These are phyloP conservation scores for Drosophila crucigera DNA, from an alignment of 2,888 invertebrate genomes.

Conservation along the genomic window DNA sequence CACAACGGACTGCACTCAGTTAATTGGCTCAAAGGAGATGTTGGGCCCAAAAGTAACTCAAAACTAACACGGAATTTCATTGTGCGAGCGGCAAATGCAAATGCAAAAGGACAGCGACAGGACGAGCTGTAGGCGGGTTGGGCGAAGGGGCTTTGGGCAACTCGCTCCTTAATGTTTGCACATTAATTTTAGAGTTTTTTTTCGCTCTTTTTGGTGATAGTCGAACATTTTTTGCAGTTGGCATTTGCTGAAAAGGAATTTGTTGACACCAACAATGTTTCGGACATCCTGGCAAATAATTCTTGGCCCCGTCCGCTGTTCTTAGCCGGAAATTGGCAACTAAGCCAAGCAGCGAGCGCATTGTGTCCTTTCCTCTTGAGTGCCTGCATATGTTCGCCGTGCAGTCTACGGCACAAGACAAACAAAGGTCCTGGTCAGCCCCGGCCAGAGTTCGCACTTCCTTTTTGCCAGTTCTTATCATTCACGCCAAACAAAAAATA, in stretches of 20 bases:
- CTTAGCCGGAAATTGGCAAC: slow-evolving; percentile 81
- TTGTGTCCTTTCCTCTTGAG: slow-evolving; percentile 82
- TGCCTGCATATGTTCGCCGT: slow-evolving; percentile 77
- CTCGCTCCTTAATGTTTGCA: slow-evolving; percentile 53
- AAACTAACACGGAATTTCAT: slow-evolving; percentile 76
- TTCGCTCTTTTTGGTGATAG: slow-evolving; percentile 36
- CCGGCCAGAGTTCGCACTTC: slow-evolving; percentile 60
- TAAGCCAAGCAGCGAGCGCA: slow-evolving; percentile 65
- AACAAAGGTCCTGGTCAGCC: slow-evolving; percentile 74
- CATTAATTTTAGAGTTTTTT: slow-evolving; percentile 65
- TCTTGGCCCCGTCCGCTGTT: slow-evolving; percentile 43
- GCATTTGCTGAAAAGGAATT: slow-evolving; percentile 79
- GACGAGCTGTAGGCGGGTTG: background rate
- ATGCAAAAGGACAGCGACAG: slow-evolving; percentile 47
- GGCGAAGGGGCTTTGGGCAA: slow-evolving; percentile 12
- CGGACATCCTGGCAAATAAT: slow-evolving; percentile 82
- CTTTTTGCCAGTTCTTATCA: slow-evolving; percentile 65
- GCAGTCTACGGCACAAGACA: slow-evolving; percentile 35
- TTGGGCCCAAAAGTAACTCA: slow-evolving; percentile 38
- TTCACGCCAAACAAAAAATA: slow-evolving; percentile 57
- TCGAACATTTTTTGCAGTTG: slow-evolving; percentile 58
- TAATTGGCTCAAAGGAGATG: slow-evolving; percentile 67
- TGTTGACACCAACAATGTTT: slow-evolving; percentile 84
- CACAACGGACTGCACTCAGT: slow-evolving; percentile 64
- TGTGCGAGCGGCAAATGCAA: slow-evolving; percentile 62